These are phyloP conservation scores for Orchestia grillus DNA, from an alignment of 1,140 invertebrate species.

Conservation along the genomic window DNA sequence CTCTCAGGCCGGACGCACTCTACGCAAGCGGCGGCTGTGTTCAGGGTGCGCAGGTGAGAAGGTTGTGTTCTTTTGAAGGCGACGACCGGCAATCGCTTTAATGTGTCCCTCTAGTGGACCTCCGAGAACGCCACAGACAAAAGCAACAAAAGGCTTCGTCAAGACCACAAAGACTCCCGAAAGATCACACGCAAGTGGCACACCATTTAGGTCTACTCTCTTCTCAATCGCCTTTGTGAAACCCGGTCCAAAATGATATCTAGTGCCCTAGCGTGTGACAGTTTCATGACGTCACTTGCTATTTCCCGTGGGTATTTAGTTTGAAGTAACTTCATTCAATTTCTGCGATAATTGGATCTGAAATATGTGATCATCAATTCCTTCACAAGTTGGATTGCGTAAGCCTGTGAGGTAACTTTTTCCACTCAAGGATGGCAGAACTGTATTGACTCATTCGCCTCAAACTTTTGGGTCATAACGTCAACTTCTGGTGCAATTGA, in stretches of 20 bases:
- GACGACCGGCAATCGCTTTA: slow-evolving; percentile 35
- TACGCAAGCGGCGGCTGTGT: not conserved
- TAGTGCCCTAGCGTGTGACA: not conserved
- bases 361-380: not conserved
- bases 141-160: slow-evolving; percentile 39
- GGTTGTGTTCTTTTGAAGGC: not conserved
- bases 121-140: not conserved
- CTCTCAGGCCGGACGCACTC: too few species aligned
- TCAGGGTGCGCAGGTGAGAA: not conserved
- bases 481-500: not conserved
- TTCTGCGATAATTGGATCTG: too few species aligned
- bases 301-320: too few species aligned
- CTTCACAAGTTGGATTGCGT: not conserved
- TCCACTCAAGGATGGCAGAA: not conserved
- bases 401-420: not conserved
- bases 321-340: too few species aligned
- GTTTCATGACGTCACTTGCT: not conserved
- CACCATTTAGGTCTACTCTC: not conserved
- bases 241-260: not conserved
- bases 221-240: not conserved
- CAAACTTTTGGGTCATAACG: not conserved
- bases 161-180: slow-evolving; percentile 46
- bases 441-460: not conserved
- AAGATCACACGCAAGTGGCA: slow-evolving; percentile 9
- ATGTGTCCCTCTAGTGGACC: slow-evolving; percentile 33